Conservation (phyloP, 2,888 invertebrate genomes). For the Arge pagana region DNA sequence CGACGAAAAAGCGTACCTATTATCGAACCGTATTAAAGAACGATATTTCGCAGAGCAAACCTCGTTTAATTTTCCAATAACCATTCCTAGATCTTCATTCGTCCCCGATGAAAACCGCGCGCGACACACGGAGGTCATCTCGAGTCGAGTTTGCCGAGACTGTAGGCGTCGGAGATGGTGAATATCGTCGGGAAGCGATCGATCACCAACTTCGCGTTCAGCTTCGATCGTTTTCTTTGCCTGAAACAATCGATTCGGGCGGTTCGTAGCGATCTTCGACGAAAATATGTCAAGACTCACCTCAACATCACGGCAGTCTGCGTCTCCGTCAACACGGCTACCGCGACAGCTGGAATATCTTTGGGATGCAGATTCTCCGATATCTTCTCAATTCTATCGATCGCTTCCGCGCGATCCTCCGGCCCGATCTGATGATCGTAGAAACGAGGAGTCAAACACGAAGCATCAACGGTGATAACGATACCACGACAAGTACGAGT, state of each 20-base stretch:
- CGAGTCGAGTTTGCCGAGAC: too few relatives aligned
- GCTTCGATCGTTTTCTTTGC: constrained; percentile 28
- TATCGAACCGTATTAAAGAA: too few relatives aligned
- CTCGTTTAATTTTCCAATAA: too few relatives aligned
- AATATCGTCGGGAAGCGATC: constrained; percentile 31
- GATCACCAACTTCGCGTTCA: constrained; percentile 23
- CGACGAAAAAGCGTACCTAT: too few relatives aligned
- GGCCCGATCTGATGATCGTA: constrained; percentile 35
- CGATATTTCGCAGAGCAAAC: too few relatives aligned
- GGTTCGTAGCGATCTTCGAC: too few relatives aligned
- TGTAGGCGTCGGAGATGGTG: constrained; percentile 32
- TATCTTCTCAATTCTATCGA: constrained; percentile 25
- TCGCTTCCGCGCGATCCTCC: constrained; percentile 30
- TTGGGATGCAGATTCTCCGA: constrained; percentile 31
- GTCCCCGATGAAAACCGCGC: too few relatives aligned
- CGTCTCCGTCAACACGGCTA: constrained; percentile 30
- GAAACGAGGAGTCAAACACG: too few relatives aligned
- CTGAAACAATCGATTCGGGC: constrained; percentile 21
- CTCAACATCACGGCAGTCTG: constrained; percentile 31
- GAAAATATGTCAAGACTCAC: constrained; percentile 24
- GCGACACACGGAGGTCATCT: too few relatives aligned
- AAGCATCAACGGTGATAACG: too few relatives aligned
- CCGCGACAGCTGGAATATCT: constrained; percentile 30
- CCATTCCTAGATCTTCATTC: too few relatives aligned
- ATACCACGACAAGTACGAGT: too few relatives aligned